Conservation (phyloP, 2,888 invertebrate genomes). For the Drosophila lacicola region DNA sequence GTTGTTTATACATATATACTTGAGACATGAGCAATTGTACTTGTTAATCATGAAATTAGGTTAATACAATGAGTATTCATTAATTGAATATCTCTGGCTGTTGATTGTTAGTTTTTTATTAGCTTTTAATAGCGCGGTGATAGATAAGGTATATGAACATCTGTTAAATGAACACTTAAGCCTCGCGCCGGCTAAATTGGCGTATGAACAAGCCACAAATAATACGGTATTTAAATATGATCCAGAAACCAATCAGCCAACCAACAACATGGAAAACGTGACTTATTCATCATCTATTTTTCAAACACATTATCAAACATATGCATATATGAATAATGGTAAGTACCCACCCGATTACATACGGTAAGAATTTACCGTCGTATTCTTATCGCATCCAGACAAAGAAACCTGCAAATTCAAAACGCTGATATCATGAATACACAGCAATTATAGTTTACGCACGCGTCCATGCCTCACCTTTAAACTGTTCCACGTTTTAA, state of each 20-base stretch:
- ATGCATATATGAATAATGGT: not conserved
- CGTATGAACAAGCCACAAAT: no score
- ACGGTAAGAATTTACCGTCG: not conserved
- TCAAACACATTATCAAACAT: not conserved
- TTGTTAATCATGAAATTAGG: no score
- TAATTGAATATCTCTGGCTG: no score
- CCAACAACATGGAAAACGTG: not conserved
- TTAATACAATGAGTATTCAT: no score
- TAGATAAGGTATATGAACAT: no score
- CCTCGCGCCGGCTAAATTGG: no score
- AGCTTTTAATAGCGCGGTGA: no score
- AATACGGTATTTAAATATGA: not conserved
- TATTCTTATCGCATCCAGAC: slow-evolving; percentile 16
- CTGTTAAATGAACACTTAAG: no score
- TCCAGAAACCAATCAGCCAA: not conserved
- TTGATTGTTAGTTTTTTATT: no score
- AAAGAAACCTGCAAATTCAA: not conserved
- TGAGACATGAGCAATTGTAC: no score
- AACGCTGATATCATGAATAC: slow-evolving; percentile 25
- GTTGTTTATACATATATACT: no score
- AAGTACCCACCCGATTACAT: not conserved
- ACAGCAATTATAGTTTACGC: not conserved
- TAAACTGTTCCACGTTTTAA: not conserved
- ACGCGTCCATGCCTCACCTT: not conserved
- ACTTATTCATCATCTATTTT: not conserved